phyloP scores from a whole-genome alignment of 2,888 invertebrate species.

The Glaucopsyche alexis region DNA sequence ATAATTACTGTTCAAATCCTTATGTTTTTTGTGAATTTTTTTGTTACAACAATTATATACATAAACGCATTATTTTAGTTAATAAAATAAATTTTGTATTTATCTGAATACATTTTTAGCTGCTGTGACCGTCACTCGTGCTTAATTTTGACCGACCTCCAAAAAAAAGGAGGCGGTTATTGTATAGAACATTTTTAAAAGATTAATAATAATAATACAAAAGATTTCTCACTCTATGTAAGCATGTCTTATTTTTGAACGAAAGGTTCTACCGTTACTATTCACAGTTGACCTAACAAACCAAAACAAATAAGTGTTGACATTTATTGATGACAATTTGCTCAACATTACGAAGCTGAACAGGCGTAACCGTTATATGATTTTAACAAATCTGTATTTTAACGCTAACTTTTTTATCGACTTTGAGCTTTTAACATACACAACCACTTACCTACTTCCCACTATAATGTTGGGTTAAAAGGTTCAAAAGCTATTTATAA shows the following conservation, averaged over 20 bases:
- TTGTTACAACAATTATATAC: no score
- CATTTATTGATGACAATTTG: constrained; percentile 13
- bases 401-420: constrained; percentile 1
- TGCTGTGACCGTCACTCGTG: no score
- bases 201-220: no score
- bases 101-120: no score
- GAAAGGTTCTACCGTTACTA: constrained; percentile 2
- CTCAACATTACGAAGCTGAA: background rate
- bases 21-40: no score
- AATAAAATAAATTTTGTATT: no score
- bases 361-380: constrained; percentile 4
- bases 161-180: no score
- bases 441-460: background rate
- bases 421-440: background rate
- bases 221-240: background rate
- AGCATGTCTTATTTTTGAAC: background rate
- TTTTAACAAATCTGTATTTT: constrained; percentile 1
- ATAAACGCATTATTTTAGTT: no score
- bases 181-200: no score
- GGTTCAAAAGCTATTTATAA: background rate
- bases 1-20: no score
- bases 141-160: no score
- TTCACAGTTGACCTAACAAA: constrained; percentile 1
- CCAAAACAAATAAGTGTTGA: constrained; percentile 16
- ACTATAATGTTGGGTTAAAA: background rate